Conservation (phyloP, 92 coral and sea anemone species). For the Parazoanthus atlanticus region DNA sequence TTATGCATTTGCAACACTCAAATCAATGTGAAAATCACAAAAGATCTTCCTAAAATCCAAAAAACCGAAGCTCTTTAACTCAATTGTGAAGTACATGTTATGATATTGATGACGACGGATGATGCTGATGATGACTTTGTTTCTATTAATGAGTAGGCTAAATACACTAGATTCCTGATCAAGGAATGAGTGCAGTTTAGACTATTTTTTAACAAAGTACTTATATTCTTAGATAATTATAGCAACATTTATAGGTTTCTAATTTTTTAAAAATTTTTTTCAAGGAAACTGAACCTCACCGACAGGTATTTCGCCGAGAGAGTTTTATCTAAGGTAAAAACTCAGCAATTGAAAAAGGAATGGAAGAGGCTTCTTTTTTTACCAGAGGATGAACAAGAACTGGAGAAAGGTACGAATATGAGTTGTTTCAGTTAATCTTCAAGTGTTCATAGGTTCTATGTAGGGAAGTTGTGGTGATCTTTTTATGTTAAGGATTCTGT, state of each 20-base stretch:
- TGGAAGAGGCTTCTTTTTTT: constrained; percentile 65
- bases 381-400: constrained; percentile 67
- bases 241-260: no score
- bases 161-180: neutral
- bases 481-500: neutral
- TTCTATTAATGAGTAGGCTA: no score
- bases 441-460: neutral
- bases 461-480: neutral
- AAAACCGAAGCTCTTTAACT: neutral
- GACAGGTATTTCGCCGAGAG: constrained; percentile 76
- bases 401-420: constrained; percentile 72
- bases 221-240: neutral
- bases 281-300: constrained; percentile 73
- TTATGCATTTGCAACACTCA: neutral
- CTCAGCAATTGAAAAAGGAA: constrained; percentile 57
- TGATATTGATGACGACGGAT: neutral
- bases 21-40: neutral
- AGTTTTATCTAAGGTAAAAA: constrained; percentile 55
- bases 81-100: neutral
- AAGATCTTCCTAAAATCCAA: neutral
- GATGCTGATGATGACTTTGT: no score
- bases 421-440: neutral
- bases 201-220: neutral
- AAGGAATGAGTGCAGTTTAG: neutral
- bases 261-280: neutral